phyloP scores from a whole-genome alignment of 1,140 invertebrate species.

The Trialeurodes vaporariorum region DNA sequence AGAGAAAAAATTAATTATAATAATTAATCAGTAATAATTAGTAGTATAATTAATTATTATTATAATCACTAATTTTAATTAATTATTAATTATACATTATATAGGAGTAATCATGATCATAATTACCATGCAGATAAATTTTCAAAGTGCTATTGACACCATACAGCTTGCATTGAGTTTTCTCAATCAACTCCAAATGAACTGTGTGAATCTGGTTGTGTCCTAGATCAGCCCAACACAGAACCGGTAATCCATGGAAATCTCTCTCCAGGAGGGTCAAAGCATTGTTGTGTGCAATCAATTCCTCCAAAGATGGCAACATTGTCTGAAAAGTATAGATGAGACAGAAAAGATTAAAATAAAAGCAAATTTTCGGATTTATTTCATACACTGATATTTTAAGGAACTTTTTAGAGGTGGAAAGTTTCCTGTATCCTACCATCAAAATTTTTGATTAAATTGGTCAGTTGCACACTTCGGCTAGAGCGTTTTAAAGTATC shows the following conservation, averaged over 20 bases:
- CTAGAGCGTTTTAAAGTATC: no score
- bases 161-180: conserved; percentile 61
- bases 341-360: no score
- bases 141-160: conserved; percentile 59
- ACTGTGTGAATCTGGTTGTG: conserved; percentile 57
- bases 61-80: neutral
- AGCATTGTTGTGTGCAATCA: conserved; percentile 62
- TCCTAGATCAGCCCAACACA: conserved; percentile 63
- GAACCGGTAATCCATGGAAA: conserved; percentile 61
- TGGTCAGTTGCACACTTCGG: no score
- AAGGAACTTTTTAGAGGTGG: no score
- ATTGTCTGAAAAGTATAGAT: conserved; percentile 48
- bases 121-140: conserved; percentile 61
- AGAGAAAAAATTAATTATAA: no score
- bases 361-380: no score
- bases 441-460: no score
- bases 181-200: conserved; percentile 56
- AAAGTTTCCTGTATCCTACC: no score
- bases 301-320: conserved; percentile 54
- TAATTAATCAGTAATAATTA: neutral
- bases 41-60: neutral
- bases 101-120: conserved; percentile 5
- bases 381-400: no score
- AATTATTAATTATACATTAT: neutral
- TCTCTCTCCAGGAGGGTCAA: conserved; percentile 55